Percentiles rank a stretch among this genome's conserved stretches.
These are phyloP conservation scores for Ceratoteleas bidentatus DNA, from an alignment of 1,140 invertebrate species.

Conservation along the genomic window DNA sequence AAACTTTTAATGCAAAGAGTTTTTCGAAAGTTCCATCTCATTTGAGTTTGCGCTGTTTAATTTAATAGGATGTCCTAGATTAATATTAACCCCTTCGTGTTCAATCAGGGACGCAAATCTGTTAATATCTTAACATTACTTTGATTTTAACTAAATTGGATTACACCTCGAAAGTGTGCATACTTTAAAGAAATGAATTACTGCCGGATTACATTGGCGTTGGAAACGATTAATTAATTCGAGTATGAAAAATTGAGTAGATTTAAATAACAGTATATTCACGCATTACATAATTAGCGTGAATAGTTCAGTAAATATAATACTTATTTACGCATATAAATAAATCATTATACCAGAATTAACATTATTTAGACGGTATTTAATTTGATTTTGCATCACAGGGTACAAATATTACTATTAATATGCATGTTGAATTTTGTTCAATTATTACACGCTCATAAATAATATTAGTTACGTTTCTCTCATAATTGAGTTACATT, in stretches of 20 bases:
- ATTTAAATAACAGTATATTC: conserved; percentile 2
- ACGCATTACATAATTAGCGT: not conserved
- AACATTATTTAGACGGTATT: not conserved
- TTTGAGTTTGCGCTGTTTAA: not conserved
- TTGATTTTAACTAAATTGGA: too few species aligned
- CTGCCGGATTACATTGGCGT: conserved; percentile 1
- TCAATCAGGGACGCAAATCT: not conserved
- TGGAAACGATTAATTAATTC: not conserved
- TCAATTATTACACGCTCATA: too few species aligned
- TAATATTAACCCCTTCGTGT: not conserved
- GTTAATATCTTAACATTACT: conserved; percentile 1
- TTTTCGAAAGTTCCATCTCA: not conserved
- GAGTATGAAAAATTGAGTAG: not conserved
- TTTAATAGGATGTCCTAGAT: not conserved
- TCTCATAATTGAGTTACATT: too few species aligned
- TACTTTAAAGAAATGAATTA: conserved; percentile 10
- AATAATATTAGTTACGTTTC: too few species aligned
- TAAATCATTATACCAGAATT: not conserved
- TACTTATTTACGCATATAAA: conserved; percentile 2
- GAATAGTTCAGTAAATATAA: conserved; percentile 2
- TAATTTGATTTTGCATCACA: not conserved
- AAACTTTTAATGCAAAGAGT: too few species aligned
- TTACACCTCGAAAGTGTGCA: not conserved
- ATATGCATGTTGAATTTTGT: too few species aligned
- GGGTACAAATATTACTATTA: too few species aligned